A percentile compares a stretch with the other conserved stretches of the same genome.
Evolutionary conservation across 2,113 vertebrate genomes (phyloP).

Genomic region (Corynorhinus townsendii): DNA sequence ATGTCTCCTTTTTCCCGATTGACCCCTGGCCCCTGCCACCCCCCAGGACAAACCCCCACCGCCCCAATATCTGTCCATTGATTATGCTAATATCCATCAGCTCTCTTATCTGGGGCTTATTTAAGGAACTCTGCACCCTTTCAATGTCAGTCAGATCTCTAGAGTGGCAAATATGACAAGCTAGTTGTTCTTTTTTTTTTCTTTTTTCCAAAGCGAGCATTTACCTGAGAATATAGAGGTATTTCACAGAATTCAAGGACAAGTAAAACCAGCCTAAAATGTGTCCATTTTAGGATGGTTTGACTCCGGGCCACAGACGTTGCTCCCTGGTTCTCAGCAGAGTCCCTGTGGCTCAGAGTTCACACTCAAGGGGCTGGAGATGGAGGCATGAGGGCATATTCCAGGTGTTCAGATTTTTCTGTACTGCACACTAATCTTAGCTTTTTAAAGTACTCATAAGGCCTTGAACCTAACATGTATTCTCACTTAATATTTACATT

Average conservation of each 20-base stretch:
- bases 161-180: neutral
- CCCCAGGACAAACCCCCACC: too few relatives aligned
- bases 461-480: neutral
- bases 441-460: neutral
- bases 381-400: neutral
- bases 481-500: constrained; percentile 10
- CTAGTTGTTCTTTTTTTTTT: neutral
- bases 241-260: constrained; percentile 11
- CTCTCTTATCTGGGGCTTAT: neutral
- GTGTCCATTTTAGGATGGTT: neutral
- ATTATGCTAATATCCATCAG: neutral
- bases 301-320: neutral
- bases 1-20: too few relatives aligned
- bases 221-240: neutral
- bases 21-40: too few relatives aligned
- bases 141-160: neutral
- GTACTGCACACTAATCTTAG: neutral
- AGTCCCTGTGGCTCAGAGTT: neutral
- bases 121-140: neutral
- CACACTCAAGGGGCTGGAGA: neutral
- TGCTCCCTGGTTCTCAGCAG: neutral
- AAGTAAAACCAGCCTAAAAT: neutral
- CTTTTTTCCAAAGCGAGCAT: neutral
- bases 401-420: neutral
- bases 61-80: too few relatives aligned